Base-by-base conservation (phyloP, 2,888 invertebrate genomes). In the Tiliacea aurago region DNA sequence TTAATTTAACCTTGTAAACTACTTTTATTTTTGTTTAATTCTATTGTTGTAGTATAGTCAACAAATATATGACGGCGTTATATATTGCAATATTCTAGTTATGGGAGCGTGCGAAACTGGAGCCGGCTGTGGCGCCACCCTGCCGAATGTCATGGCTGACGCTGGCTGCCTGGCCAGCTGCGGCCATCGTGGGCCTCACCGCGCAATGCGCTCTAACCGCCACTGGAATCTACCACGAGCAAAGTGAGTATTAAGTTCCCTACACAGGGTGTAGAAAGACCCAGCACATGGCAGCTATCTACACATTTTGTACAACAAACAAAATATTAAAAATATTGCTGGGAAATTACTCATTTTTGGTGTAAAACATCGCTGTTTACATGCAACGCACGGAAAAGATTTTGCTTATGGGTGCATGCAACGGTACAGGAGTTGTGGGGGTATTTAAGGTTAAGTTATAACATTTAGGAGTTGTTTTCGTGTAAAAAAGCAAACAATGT, bases 81-180 rank as follows among this genome's bases (percentile, higher is more conserved):
- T 20, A 56, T 23, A 43, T 53, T 41, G 13, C n/a, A 13, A 62
- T 37, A 2, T 45, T 68, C 6, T 77, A 96, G 96, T 37, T 98
- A 51, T 97, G 97, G 97, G 97, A 97, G 82, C 95, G 97, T 23
- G 97, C 97, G 49, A 97, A 97, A 86, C 87, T 97, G 73, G 96
- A 96, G 88, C 97, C 97, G 1, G 96, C 92, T 0, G 94, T 94
- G 67, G 91, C 96, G 2, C 97, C 97, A 2, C 97, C 97, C 2
- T 98, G 98, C 91, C 97, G 97, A 94, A 97, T 97, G 90, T 97
- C 98, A 66, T 98, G 98, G 98, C 93, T 98, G 83, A 96, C 98
- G 56, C 94, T 98, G 59, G 97, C 97, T 5, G 97, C 97, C 55
- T 98, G 98, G 98, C 98, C 98, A 0, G 96, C 97, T 41, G 97